Evolutionary conservation across 2,888 invertebrate genomes (phyloP), one percentile per base, ranked within the genome.

Genomic region (Cactoblastis cactorum): DNA sequence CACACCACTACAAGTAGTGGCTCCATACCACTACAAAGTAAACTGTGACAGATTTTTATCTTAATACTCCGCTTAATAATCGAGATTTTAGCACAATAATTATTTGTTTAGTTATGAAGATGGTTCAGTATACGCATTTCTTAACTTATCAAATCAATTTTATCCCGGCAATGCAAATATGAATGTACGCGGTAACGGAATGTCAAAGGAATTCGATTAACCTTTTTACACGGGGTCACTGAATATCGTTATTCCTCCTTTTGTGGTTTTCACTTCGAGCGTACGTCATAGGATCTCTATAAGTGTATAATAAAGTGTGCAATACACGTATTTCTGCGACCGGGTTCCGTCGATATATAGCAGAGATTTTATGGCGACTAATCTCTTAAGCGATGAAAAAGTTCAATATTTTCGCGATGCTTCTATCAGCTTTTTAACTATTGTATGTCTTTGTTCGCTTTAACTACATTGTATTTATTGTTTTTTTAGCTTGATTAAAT

Each of bases 131-230:
- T n/a, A n/a, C n/a, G n/a, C n/a, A n/a, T n/a, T n/a, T n/a, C n/a
- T n/a, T n/a, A n/a, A n/a, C n/a, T n/a, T n/a, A n/a, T n/a, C 8
- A 2, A 43, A 28, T 22, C 39, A 9, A 24, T 35, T 14, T 14
- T 35, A 35, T 35, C 34, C 15, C 14, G 5, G 6, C 43, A 17
- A 15, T 28, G 28, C 17, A 32, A 59, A 60, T 59, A n/a, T n/a
- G n/a, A n/a, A 62, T 57, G 59, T 35, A 51, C 50, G 51, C 53
- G 58, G 58, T 61, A 61, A 61, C 54, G 55, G 58, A 53, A 62
- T 64, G 55, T 59, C 54, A 57, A 59, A 58, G 52, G 56, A 63
- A 64, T 67, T 63, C 65, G 65, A 69, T 69, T 67, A 67, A 65
- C 63, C 65, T 62, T 65, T 58, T 50, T 51, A 51, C 47, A 50